Evolutionary conservation across 37 sponge, comb jelly and placozoan genomes (phyloP).

Genomic region (Halichondria panicea): DNA sequence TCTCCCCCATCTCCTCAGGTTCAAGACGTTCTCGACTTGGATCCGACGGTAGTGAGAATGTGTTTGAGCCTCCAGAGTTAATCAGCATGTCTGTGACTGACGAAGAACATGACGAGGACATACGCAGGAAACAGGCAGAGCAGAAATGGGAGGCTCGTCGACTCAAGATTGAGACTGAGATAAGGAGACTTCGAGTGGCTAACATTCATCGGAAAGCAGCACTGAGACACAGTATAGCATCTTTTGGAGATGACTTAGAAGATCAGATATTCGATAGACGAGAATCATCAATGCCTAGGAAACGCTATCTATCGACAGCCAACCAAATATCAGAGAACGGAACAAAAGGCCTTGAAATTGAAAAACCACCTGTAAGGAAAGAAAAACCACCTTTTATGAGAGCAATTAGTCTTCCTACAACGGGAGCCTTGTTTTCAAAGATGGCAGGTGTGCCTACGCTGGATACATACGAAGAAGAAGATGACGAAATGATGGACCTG

Average conservation of each 20-base stretch:
- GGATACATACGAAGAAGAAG: slow-evolving; percentile 9
- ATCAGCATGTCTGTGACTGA: background rate
- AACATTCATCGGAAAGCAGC: slow-evolving; percentile 11
- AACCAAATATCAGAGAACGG: too few relatives aligned
- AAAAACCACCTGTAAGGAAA: too few relatives aligned
- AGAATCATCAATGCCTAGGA: too few relatives aligned
- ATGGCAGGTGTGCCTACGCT: too few relatives aligned
- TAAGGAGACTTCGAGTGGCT: slow-evolving; percentile 12
- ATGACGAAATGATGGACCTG: slow-evolving; percentile 14
- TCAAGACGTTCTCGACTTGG: background rate
- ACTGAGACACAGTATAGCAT: slow-evolving; percentile 15
- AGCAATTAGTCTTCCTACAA: too few relatives aligned
- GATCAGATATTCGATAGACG: background rate
- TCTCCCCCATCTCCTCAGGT: background rate
- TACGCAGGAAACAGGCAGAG: slow-evolving; percentile 10
- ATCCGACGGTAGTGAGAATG: slow-evolving; percentile 20
- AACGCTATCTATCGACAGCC: too few relatives aligned
- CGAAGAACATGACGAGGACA: slow-evolving; percentile 37
- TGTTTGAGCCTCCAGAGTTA: background rate
- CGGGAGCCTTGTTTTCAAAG: too few relatives aligned
- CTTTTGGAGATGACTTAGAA: slow-evolving; percentile 19
- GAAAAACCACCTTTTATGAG: too few relatives aligned
- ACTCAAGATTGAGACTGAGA: slow-evolving; percentile 36
- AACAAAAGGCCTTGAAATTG: too few relatives aligned
- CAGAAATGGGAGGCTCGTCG: slow-evolving; percentile 32